These are phyloP conservation scores for Drosophila imparisetae DNA, from an alignment of 2,888 invertebrate species.

Conservation along the genomic window DNA sequence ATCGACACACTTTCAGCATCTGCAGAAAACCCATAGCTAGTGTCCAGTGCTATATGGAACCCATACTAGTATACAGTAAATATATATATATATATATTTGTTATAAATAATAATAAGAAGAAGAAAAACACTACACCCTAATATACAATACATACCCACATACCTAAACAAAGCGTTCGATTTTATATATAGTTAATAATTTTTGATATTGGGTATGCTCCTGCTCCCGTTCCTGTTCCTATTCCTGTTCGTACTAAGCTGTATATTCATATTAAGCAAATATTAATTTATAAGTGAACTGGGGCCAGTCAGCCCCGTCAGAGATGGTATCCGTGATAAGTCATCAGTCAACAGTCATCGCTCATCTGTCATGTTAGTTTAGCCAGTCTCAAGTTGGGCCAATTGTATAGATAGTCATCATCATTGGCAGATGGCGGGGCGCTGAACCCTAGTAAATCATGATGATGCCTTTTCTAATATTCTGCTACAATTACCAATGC, in stretches of 20 bases:
- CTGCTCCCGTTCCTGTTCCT: not conserved
- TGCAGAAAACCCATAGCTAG: not conserved
- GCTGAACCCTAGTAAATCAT: not conserved
- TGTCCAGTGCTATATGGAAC: not conserved
- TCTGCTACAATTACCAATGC: not conserved
- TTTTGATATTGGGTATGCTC: not conserved
- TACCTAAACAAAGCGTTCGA: not conserved
- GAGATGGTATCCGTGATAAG: not conserved
- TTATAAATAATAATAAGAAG: no score
- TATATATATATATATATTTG: no score
- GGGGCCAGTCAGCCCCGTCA: not conserved
- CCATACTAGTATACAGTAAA: not conserved
- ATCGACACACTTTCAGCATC: not conserved
- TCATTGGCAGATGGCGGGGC: not conserved
- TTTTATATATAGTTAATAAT: not conserved
- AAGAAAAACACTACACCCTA: no score
- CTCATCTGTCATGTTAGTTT: constrained; percentile 2
- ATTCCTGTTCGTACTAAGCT: not conserved
- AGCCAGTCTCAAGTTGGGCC: not conserved
- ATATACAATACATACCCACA: not conserved
- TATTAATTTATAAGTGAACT: not conserved
- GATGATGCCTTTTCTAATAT: not conserved
- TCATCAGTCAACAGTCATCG: constrained; percentile 1
- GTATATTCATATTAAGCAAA: not conserved
- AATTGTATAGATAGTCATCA: not conserved